phyloP scores from a whole-genome alignment of 2,113 vertebrate genomes.

The Siphamia tubifer region DNA sequence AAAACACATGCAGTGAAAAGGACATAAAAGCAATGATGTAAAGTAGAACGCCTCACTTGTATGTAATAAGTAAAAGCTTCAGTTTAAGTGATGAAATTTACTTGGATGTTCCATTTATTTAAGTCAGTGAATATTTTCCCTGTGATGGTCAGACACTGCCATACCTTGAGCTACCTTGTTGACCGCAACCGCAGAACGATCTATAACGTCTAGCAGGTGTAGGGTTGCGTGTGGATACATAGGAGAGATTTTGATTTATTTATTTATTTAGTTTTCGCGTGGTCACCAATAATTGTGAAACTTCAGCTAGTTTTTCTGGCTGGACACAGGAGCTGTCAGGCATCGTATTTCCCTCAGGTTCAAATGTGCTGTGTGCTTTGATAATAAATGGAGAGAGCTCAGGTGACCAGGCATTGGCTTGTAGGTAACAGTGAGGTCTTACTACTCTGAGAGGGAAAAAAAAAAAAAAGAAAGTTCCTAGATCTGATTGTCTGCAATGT shows the following conservation, averaged over 20 bases:
- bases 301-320: conserved; percentile 72
- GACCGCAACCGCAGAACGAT: conserved; percentile 64
- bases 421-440: conserved; percentile 44
- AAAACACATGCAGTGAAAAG: too few species aligned
- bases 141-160: conserved; percentile 39
- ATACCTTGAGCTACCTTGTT: conserved; percentile 59
- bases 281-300: conserved; percentile 78
- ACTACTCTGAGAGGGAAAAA: conserved; percentile 23
- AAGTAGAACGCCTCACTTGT: background rate
- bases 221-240: conserved; percentile 60
- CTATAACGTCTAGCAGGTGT: conserved; percentile 69
- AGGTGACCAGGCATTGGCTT: conserved; percentile 60
- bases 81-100: background rate
- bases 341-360: conserved; percentile 76
- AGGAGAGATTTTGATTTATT: conserved; percentile 60
- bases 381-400: conserved; percentile 74
- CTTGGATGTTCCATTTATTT: background rate
- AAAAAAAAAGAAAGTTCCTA: conserved; percentile 17
- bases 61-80: background rate
- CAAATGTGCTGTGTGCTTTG: conserved; percentile 77
- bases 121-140: conserved; percentile 26
- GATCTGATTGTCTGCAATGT: conserved; percentile 12
- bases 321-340: conserved; percentile 69
- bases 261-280: conserved; percentile 70
- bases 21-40: background rate